phyloP scores from a whole-genome alignment of 1,140 invertebrate species.

The Brachionus plicatilis region DNA sequence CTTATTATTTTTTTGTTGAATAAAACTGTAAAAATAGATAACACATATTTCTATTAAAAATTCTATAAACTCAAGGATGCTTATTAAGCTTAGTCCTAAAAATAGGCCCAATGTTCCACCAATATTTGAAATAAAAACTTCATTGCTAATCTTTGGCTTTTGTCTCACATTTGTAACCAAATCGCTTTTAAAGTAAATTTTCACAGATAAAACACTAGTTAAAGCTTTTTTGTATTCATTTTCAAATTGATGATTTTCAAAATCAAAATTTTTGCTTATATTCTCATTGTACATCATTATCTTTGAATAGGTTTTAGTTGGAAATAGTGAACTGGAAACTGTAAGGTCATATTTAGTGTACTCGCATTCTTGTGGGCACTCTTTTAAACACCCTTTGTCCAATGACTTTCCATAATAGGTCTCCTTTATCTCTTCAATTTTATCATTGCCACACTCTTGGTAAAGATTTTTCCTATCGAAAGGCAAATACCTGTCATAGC shows the following conservation, averaged over 20 bases:
- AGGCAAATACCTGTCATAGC: background rate
- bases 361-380: constrained; percentile 7
- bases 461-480: background rate
- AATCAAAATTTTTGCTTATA: background rate
- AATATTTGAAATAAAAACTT: constrained; percentile 2
- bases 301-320: background rate
- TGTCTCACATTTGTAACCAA: background rate
- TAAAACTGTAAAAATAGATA: background rate
- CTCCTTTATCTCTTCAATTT: background rate
- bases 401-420: background rate
- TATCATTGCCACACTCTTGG: background rate
- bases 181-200: constrained; percentile 12
- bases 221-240: background rate
- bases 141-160: background rate
- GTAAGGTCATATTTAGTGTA: background rate
- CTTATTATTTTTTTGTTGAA: background rate
- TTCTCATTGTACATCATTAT: constrained; percentile 2
- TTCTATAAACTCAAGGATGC: background rate
- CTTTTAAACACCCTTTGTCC: background rate
- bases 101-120: constrained; percentile 20
- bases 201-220: background rate
- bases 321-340: constrained; percentile 6
- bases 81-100: constrained; percentile 15
- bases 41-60: constrained; percentile 13
- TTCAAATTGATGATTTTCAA: background rate